These are phyloP conservation scores for Todiramphus chloris DNA, from an alignment of 2,113 vertebrate genomes.

Conservation along the genomic window DNA sequence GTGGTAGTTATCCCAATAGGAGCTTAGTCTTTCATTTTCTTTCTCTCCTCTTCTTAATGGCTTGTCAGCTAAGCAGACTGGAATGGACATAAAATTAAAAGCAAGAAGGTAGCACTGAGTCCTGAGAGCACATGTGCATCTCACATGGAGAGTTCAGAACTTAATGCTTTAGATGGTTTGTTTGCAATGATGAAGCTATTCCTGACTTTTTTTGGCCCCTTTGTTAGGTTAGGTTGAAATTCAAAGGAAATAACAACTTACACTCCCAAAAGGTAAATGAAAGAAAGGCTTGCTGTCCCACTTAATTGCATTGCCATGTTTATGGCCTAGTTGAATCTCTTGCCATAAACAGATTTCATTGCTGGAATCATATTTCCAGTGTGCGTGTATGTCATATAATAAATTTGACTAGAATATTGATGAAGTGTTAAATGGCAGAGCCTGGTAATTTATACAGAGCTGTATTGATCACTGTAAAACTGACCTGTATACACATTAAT, in stretches of 20 bases:
- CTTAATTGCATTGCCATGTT: not conserved
- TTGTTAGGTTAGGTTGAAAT: not conserved
- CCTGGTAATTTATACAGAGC: not conserved
- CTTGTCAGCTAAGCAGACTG: not conserved
- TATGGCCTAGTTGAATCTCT: not conserved
- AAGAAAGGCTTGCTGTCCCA: not conserved
- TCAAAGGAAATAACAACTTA: conserved; percentile 13
- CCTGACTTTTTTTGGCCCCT: not conserved
- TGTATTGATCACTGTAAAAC: not conserved
- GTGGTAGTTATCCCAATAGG: not conserved
- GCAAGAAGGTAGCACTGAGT: not conserved
- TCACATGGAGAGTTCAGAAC: not conserved
- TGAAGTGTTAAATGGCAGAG: not conserved
- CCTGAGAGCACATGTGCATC: not conserved
- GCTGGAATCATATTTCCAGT: not conserved
- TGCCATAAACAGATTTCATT: not conserved
- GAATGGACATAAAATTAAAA: not conserved
- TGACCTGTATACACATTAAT: not conserved
- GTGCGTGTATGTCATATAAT: not conserved
- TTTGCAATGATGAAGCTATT: not conserved
- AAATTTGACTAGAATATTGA: not conserved
- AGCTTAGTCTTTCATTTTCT: not conserved
- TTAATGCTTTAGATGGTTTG: not conserved
- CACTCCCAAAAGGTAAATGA: not conserved
- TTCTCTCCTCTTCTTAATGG: not conserved